Conservation (phyloP, 2,113 vertebrate genomes). For the Psilopogon haemacephalus region DNA sequence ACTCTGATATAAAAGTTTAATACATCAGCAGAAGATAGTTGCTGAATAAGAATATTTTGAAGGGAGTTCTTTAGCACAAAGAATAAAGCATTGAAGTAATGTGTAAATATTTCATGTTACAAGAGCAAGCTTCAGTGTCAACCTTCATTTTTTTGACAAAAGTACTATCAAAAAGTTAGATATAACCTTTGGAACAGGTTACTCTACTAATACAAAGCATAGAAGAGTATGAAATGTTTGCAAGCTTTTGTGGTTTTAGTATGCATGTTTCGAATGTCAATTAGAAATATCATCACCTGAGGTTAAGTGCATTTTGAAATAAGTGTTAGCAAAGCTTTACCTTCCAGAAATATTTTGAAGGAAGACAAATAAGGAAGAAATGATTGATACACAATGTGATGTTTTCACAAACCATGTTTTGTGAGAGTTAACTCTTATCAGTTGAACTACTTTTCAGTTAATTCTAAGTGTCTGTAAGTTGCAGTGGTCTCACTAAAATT, state of each 20-base stretch:
- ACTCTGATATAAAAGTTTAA: conserved; percentile 74
- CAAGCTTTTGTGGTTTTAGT: not conserved
- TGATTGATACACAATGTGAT: not conserved
- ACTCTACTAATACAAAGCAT: not conserved
- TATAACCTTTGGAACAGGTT: conserved; percentile 36
- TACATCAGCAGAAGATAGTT: conserved; percentile 40
- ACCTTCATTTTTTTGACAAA: not conserved
- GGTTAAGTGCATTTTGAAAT: not conserved
- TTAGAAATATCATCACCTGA: not conserved
- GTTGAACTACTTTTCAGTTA: not conserved
- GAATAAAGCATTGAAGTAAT: conserved; percentile 38
- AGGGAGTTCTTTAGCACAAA: conserved; percentile 30
- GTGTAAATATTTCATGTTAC: conserved; percentile 65
- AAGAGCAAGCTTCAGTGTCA: conserved; percentile 30
- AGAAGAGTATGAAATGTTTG: not conserved
- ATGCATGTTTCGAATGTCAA: not conserved
- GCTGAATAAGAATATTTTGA: conserved; percentile 62
- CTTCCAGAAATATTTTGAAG: not conserved
- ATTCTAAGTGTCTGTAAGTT: not conserved
- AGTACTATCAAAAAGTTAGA: not conserved
- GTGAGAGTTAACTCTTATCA: not conserved
- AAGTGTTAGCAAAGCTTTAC: not conserved
- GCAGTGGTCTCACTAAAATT: not conserved
- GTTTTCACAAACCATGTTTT: not conserved
- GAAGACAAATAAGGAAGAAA: not conserved